Base-by-base conservation (phyloP, 2,888 invertebrate species). In the Sycophila texana region DNA sequence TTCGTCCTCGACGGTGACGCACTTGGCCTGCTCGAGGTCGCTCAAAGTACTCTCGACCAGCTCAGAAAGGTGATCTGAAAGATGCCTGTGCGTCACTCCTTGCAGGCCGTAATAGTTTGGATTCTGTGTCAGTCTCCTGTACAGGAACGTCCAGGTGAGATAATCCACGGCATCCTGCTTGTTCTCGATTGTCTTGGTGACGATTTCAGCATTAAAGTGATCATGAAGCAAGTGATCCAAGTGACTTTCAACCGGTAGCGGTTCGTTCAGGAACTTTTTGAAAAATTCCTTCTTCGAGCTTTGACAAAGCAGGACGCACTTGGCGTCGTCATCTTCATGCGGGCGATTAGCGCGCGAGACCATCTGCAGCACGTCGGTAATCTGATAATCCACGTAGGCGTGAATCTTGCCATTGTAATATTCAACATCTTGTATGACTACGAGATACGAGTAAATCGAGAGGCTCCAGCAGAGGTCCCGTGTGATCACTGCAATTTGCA, bases 151-250 rank as follows among this genome's bases (percentile, higher is more conserved):
- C 99, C 99, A 99, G 0, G 99, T 99, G 22, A 99, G 92, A 88
- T 99, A 99, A 92, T 99, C 99, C 0, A 99, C 99, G 0, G 99
- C 99, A 88, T 99, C 99, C 90, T 99, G 99, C 88, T 99, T 99
- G 92, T 99, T 99, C 92, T 99, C 99, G 85, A 99, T 98, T 0
- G 99, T 99, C 91, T 99, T 99, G 0, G 99, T 99, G 0, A 99
- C 99, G 76, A 99, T 98, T 92, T 99, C 99, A 0, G 99, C 99
- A 91, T 99, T 99, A 91, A 99, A 98, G 91, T 99, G 99, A 92
- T 99, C 99, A 91, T 99, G 99, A 2, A 99, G 93, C 82, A 98
- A 94, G 88, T 99, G 99, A 92, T 99, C 99, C 85, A 99, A 92
- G 91, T 99, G 99, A 83, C 98, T 99, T 94, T 99, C 99, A 0